These are phyloP conservation scores for Cherax destructor DNA, from an alignment of 1,140 invertebrate genomes.

Conservation along the genomic window DNA sequence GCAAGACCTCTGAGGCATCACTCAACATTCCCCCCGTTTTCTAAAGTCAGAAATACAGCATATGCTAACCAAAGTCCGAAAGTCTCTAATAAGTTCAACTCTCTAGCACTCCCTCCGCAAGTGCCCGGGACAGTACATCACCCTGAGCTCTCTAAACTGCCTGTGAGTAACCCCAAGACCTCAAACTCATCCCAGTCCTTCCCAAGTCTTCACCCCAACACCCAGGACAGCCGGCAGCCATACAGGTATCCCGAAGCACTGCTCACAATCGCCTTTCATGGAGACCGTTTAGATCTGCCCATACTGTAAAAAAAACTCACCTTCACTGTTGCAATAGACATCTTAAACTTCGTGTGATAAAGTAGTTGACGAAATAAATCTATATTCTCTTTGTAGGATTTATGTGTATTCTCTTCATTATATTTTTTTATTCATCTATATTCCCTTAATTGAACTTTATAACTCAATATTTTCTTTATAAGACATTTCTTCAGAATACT, in stretches of 20 bases:
- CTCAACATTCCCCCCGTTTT: conserved; percentile 36
- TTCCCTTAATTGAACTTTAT: too few relatives aligned
- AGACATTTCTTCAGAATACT: neutral
- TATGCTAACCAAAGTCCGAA: neutral
- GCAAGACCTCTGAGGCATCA: neutral
- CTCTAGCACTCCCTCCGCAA: conserved; percentile 41
- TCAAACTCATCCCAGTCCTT: conserved; percentile 12
- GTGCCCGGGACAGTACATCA: conserved; percentile 66
- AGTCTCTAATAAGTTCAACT: neutral
- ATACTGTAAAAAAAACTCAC: neutral
- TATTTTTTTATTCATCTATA: too few relatives aligned
- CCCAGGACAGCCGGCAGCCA: conserved; percentile 50
- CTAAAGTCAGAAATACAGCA: conserved; percentile 16
- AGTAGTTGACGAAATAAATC: too few relatives aligned
- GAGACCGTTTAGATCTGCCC: conserved; percentile 15
- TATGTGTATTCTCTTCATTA: too few relatives aligned
- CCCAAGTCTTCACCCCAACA: conserved; percentile 12
- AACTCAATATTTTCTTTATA: neutral
- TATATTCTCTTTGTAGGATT: too few relatives aligned
- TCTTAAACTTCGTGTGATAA: too few relatives aligned
- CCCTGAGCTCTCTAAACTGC: conserved; percentile 67
- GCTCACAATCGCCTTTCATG: neutral
- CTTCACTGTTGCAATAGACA: neutral
- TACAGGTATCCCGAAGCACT: conserved; percentile 46
- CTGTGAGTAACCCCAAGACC: conserved; percentile 41